Base-by-base conservation (phyloP, 2,113 vertebrate genomes). In the Ondatra zibethicus region DNA sequence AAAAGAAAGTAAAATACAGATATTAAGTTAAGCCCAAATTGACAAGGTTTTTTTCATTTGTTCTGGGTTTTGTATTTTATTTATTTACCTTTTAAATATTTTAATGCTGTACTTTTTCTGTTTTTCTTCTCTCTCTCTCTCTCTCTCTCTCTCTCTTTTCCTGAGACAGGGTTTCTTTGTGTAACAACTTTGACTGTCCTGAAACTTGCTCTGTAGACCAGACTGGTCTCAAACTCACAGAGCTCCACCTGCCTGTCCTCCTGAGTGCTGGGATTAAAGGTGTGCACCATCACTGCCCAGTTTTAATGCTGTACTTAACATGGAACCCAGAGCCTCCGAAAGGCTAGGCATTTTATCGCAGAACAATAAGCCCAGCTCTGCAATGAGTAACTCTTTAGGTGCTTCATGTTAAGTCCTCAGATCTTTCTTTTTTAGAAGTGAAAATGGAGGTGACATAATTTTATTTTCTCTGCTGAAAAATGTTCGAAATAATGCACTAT, bases 391-490 rank as follows among this genome's bases (percentile, higher is more conserved):
- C 39, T 58, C 14, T 96, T 90, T 92, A 93, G 93, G 50, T 65
- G 93, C 7, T 5, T 75, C 72, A 42, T 85, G 58, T 42, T 42
- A 65, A 42, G n/a, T 42, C 7, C 58, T 45, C n/a, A 63, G n/a
- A 31, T 14, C 11, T 1, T 94, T 82, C 27, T 17, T 33, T 12
- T 10, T 63, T 21, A 33, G 42, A 86, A 96, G 63, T 55, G 8
- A 93, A 96, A 97, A 96, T 75, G 58, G 76, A 93, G 76, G 4
- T 23, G 7, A 21, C 58, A 80, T 47, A 86, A 36, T 73, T 97
- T 96, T 65, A 31, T 95, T 97, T 95, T 68, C 93, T 94, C 78
- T 73, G 92, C 52, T 92, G 86, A 75, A 96, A 52, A 52, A 11
- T 95, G 86, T 96, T 96, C 95, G 90, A 88, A 96, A 91, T 23